phyloP scores from a whole-genome alignment of 1,140 invertebrate species.

The Drosophila arizonae region DNA sequence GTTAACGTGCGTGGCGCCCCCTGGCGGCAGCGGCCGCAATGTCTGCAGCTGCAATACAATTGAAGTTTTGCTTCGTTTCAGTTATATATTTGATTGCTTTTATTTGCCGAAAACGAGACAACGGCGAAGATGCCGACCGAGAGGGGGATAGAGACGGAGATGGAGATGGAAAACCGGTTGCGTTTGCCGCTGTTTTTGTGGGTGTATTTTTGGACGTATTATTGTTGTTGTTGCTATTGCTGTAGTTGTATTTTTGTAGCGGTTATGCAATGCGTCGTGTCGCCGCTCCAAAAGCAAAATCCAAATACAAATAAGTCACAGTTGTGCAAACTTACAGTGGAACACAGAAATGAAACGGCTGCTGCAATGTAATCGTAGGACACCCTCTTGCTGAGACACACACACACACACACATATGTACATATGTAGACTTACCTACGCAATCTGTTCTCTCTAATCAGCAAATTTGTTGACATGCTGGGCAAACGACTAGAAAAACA shows the following conservation, averaged over 20 bases:
- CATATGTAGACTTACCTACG: neutral
- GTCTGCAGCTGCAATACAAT: conserved; percentile 38
- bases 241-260: conserved; percentile 24
- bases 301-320: conserved; percentile 34
- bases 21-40: conserved; percentile 32
- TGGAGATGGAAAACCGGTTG: conserved; percentile 58
- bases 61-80: conserved; percentile 52
- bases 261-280: conserved; percentile 76
- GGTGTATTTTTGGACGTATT: conserved; percentile 68
- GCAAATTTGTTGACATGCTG: conserved; percentile 66
- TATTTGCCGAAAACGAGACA: conserved; percentile 45
- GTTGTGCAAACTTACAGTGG: conserved; percentile 57
- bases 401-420: neutral
- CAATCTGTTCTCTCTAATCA: conserved; percentile 61
- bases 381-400: conserved; percentile 1
- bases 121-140: neutral
- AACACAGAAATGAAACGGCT: conserved; percentile 25
- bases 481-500: conserved; percentile 38
- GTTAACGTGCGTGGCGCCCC: conserved; percentile 68
- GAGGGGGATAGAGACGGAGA: neutral
- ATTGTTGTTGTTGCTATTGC: conserved; percentile 32
- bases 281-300: conserved; percentile 58
- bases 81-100: conserved; percentile 57
- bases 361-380: conserved; percentile 36
- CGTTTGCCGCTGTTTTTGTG: conserved; percentile 48